Base-by-base conservation (phyloP, 2,797 vertebrate genomes). In the Rhynchotus rufescens region DNA sequence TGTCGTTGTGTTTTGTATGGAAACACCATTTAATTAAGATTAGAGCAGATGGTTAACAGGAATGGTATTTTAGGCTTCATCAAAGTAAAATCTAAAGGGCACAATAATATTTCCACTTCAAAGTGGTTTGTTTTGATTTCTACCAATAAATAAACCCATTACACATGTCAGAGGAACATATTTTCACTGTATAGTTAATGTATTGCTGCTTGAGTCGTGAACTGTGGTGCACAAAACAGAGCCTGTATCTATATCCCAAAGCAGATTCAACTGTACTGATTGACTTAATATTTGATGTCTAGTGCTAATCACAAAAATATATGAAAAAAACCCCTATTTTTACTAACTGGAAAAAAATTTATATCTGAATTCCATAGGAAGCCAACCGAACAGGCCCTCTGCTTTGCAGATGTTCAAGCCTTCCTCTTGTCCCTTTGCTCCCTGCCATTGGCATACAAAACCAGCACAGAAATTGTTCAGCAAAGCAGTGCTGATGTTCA, bases 11-110 rank as follows among this genome's bases (percentile, higher is more conserved):
- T 92, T 92, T 87, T 45, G 12, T 84, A 91, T 68, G 92, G 89
- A 76, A 82, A 80, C 45, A 66, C 36, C n/a, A 67, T 84, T 88
- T 87, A 90, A 91, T 91, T 91, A 92, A 83, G 88, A 61, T 67
- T 76, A 87, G 88, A 92, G 40, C 81, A 95, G 93, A 91, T 86
- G 85, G 88, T 78, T 86, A 91, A 76, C 65, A 90, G 79, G 51
- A 95, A 34, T 40, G n/a, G 23, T 88, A 75, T 34, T 88, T 73
- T 73, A 87, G 59, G 51, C 56, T 93, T 84, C 66, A 83, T 84
- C 62, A 78, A 52, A 93, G 84, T 72, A 83, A 75, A 91, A 84
- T 89, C 72, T 66, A 74, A 89, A 77, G 86, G 86, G 73, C 79
- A 80, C 32, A 52, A 22, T 84, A 88, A 86, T 94, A 86, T 95